Percentiles rank a stretch among this genome's conserved stretches.
Evolutionary conservation across 2,797 vertebrate species (phyloP).

Genomic region (Todus mexicanus): DNA sequence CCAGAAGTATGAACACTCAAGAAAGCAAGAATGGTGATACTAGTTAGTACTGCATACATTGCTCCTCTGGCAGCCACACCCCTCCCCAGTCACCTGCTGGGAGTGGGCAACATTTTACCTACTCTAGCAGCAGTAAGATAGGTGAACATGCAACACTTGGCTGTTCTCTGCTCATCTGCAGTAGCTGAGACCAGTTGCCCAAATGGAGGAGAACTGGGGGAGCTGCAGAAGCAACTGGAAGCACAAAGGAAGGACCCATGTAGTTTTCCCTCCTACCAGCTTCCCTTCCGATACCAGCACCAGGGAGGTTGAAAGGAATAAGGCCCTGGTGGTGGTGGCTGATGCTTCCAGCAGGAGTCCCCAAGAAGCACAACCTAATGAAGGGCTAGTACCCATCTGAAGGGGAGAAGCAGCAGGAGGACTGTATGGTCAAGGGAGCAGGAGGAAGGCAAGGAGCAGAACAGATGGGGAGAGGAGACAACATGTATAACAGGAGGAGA

Average conservation of each 20-base stretch:
- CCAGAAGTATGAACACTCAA: not conserved
- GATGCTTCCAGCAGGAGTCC: not conserved
- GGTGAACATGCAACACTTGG: not conserved
- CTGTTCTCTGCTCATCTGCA: not conserved
- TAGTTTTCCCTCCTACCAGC: not conserved
- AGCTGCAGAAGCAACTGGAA: not conserved
- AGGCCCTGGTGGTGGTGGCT: not conserved
- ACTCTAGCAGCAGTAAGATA: not conserved
- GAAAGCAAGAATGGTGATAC: not conserved
- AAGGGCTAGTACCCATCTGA: not conserved
- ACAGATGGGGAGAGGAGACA: slow-evolving; percentile 9
- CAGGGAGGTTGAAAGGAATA: not conserved
- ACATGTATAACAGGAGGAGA: not conserved
- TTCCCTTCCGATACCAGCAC: not conserved
- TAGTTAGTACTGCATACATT: not conserved
- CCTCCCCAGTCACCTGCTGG: not conserved
- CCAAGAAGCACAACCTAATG: not conserved
- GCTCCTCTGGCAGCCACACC: not conserved
- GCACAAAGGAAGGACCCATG: not conserved
- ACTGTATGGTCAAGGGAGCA: slow-evolving; percentile 30
- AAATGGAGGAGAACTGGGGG: not conserved
- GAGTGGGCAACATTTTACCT: not conserved
- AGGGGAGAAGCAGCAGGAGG: not conserved
- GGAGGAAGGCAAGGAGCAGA: not conserved
- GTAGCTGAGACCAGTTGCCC: not conserved